Evolutionary conservation across 2,113 vertebrate species (phyloP).

Genomic region (Harpagus bidentatus): DNA sequence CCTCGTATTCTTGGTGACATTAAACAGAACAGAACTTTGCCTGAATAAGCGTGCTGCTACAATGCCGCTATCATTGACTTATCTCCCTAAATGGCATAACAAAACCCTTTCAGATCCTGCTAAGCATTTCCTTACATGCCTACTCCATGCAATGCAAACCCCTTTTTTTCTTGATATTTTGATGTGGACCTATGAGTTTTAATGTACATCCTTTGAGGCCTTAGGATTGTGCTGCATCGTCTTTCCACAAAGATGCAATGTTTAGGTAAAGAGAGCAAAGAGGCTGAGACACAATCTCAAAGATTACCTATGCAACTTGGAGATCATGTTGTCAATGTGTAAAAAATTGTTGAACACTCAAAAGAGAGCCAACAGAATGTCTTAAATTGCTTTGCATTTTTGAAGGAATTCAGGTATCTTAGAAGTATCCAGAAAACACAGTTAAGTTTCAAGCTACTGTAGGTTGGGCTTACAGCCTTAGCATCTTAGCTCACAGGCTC

Average conservation of each 20-base stretch:
- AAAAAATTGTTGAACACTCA: not conserved
- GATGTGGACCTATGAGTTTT: accelerated
- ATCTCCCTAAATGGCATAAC: not conserved
- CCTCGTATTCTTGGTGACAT: accelerated
- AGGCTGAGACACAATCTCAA: not conserved
- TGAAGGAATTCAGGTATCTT: not conserved
- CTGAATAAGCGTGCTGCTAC: not conserved
- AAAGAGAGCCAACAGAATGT: not conserved
- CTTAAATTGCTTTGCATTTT: not conserved
- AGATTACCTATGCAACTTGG: not conserved
- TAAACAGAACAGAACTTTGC: not conserved
- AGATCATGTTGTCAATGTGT: not conserved
- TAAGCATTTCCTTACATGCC: not conserved
- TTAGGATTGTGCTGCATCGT: not conserved
- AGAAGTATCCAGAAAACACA: not conserved
- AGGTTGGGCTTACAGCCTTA: not conserved
- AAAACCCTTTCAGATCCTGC: not conserved
- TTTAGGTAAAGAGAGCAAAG: not conserved
- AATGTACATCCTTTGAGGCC: not conserved
- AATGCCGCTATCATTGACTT: not conserved
- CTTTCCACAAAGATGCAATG: not conserved
- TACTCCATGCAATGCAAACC: not conserved
- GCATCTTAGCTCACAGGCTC: not conserved
- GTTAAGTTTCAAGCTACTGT: not conserved
- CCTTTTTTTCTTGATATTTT: not conserved